Conservation (phyloP, 1,140 invertebrate species). For the Drosophila subpulchrella region DNA sequence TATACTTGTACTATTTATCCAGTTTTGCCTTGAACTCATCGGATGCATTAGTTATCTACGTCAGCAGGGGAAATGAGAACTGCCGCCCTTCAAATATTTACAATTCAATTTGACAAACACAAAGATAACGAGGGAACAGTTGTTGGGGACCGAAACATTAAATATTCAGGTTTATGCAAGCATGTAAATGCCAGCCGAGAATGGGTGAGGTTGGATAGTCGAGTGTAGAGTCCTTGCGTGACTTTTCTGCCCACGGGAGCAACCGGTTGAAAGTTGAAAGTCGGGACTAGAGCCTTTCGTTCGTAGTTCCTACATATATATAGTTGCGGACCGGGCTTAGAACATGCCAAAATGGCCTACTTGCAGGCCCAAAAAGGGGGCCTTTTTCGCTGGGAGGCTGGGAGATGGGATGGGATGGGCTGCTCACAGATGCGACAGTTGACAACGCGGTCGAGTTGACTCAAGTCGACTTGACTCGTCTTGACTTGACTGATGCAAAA, state of each 20-base stretch:
- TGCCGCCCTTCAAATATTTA: slow-evolving; percentile 69
- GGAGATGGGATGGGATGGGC: too few species aligned
- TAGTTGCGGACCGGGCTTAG: slow-evolving; percentile 31
- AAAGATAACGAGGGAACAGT: slow-evolving; percentile 73
- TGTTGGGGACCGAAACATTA: slow-evolving; percentile 46
- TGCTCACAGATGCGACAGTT: slow-evolving; percentile 35
- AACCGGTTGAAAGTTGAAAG: slow-evolving; percentile 67
- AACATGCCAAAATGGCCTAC: slow-evolving; percentile 73
- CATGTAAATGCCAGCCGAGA: slow-evolving; percentile 70
- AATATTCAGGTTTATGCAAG: slow-evolving; percentile 78
- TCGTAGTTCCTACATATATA: neutral
- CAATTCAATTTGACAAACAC: slow-evolving; percentile 72
- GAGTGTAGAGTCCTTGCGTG: slow-evolving; percentile 43
- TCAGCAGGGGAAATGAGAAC: slow-evolving; percentile 12
- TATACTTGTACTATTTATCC: slow-evolving; percentile 5
- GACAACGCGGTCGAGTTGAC: slow-evolving; percentile 64
- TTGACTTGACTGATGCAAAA: slow-evolving; percentile 62
- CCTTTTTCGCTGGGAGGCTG: neutral
- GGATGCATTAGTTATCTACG: slow-evolving; percentile 6
- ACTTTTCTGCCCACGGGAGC: slow-evolving; percentile 59
- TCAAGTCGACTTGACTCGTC: slow-evolving; percentile 56
- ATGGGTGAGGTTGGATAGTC: slow-evolving; percentile 14
- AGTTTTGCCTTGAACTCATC: slow-evolving; percentile 22
- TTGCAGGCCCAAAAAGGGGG: slow-evolving; percentile 36
- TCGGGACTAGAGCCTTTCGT: slow-evolving; percentile 17